A percentile compares a stretch with the other conserved stretches of the same genome.
Conservation (phyloP, 2,888 invertebrate species). For the Drosophila affinis region DNA sequence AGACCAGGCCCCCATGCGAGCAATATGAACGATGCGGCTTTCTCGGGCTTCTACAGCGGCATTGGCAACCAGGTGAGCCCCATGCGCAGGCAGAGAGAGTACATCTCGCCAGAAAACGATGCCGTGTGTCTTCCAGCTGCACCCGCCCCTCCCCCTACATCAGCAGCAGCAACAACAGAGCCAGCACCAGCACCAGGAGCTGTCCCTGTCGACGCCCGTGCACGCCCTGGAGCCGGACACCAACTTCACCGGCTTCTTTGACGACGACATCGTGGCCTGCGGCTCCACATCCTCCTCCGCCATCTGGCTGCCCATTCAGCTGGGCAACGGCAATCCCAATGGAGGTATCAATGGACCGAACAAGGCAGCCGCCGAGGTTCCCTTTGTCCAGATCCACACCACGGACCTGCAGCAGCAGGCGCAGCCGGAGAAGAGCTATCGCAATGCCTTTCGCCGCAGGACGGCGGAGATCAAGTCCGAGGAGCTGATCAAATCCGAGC, state of each 20-base stretch:
- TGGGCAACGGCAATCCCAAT: background rate
- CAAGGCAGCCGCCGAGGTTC: slow-evolving; percentile 48
- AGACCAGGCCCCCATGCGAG: slow-evolving; percentile 39
- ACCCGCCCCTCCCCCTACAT: slow-evolving; percentile 27
- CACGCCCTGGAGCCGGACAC: slow-evolving; percentile 66
- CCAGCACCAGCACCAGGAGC: slow-evolving; percentile 24
- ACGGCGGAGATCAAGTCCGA: slow-evolving; percentile 82
- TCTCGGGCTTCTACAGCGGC: slow-evolving; percentile 69
- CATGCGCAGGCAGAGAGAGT: slow-evolving; percentile 22
- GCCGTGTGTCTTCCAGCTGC: slow-evolving; percentile 44
- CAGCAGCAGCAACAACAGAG: slow-evolving; percentile 24
- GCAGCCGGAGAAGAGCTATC: slow-evolving; percentile 76
- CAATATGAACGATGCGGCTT: slow-evolving; percentile 80
- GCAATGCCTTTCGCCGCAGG: slow-evolving; percentile 78
- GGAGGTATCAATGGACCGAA: background rate
- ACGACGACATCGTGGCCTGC: slow-evolving; percentile 58
- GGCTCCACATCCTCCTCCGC: background rate
- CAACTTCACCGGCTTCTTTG: slow-evolving; percentile 60
- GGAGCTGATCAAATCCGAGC: slow-evolving; percentile 83
- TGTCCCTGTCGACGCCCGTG: slow-evolving; percentile 69
- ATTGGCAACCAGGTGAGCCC: slow-evolving; percentile 72
- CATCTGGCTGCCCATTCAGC: slow-evolving; percentile 3
- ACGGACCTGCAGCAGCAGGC: slow-evolving; percentile 80
- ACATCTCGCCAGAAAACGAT: slow-evolving; percentile 26
- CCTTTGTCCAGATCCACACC: slow-evolving; percentile 82